phyloP scores from a whole-genome alignment of 2,888 invertebrate genomes.

The Camponotus fellah region DNA sequence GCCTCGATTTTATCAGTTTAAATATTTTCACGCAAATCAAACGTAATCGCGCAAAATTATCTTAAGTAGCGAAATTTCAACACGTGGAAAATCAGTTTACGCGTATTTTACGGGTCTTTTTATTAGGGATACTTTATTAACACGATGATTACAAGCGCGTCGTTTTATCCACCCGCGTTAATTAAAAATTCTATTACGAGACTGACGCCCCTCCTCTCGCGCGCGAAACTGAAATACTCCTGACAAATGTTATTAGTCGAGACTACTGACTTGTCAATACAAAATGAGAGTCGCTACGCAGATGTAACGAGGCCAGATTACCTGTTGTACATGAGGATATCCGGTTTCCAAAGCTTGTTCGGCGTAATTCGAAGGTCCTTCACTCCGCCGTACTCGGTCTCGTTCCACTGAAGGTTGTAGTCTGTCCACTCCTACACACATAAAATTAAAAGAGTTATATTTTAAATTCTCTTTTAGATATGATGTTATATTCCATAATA shows the following conservation, averaged over 20 bases:
- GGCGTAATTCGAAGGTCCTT: conserved; percentile 98
- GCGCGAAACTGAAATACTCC: conserved; percentile 41
- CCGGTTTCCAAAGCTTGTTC: conserved; percentile 98
- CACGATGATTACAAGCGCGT: conserved; percentile 22
- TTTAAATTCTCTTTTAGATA: neutral
- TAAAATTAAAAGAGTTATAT: conserved; percentile 2
- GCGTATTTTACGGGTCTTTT: conserved; percentile 19
- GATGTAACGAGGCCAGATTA: conserved; percentile 86
- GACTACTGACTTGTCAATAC: conserved; percentile 48
- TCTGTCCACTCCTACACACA: conserved; percentile 97
- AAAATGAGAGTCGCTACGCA: conserved; percentile 48
- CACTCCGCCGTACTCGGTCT: conserved; percentile 97
- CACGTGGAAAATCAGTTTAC: conserved; percentile 13
- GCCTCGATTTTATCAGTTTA: neutral
- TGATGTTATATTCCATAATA: neutral
- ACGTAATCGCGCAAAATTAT: neutral
- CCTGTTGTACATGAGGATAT: conserved; percentile 99
- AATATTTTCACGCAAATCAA: neutral
- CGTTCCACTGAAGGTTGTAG: conserved; percentile 98
- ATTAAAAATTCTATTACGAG: conserved; percentile 53
- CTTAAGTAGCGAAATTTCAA: neutral
- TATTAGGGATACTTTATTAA: conserved; percentile 25
- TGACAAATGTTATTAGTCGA: conserved; percentile 48
- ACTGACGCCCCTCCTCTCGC: conserved; percentile 20
- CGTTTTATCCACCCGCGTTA: conserved; percentile 23